phyloP scores from a whole-genome alignment of 2,888 invertebrate genomes.

The Ennomos fuscantarius region DNA sequence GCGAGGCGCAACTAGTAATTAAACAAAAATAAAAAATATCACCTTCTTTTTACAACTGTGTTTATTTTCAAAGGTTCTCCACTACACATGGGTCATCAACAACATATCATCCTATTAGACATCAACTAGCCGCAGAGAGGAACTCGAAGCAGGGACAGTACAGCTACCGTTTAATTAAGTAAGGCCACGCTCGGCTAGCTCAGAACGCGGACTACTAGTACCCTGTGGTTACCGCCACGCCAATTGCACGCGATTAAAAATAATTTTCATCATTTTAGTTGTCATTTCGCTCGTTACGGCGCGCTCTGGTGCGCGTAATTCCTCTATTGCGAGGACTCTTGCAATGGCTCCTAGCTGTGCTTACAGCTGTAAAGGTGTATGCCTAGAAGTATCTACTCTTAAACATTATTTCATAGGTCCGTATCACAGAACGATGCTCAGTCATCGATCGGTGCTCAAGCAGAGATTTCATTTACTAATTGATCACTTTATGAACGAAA shows the following conservation, averaged over 20 bases:
- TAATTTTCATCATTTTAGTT: conserved; percentile 83
- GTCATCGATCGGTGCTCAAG: too few species aligned
- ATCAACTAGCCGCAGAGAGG: conserved; percentile 12
- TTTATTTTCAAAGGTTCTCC: too few species aligned
- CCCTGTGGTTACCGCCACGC: conserved; percentile 63
- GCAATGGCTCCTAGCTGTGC: conserved; percentile 26
- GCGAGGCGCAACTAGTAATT: too few species aligned
- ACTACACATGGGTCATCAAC: too few species aligned
- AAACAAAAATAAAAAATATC: too few species aligned
- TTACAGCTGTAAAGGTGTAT: conserved; percentile 6
- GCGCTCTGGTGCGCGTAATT: conserved; percentile 75
- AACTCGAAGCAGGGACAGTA: conserved; percentile 41
- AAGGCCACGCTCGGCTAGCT: conserved; percentile 71
- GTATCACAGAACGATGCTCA: neutral
- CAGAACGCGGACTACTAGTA: conserved; percentile 57
- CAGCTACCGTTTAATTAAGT: conserved; percentile 78
- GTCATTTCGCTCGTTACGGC: conserved; percentile 77
- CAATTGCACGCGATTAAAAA: conserved; percentile 83
- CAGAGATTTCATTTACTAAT: too few species aligned
- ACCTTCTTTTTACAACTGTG: too few species aligned
- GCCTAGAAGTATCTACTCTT: too few species aligned
- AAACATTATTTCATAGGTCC: neutral
- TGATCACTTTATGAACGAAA: too few species aligned
- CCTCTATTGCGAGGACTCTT: conserved; percentile 49
- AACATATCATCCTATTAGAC: neutral